These are phyloP conservation scores for rabbit (Oryctolagus cuniculus) DNA, from an alignment of 2,113 vertebrate genomes.

Conservation along the genomic window mOryCun1.1 NC_091433.1:181678501-181679000, in stretches of 20 bases:
- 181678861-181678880: constrained; percentile 70
- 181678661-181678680: background rate
- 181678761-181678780: constrained; percentile 26
- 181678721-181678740: constrained; percentile 5
- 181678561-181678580: background rate
- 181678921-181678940: constrained; percentile 61
- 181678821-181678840: constrained; percentile 57
- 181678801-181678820: constrained; percentile 36
- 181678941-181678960: constrained; percentile 60
- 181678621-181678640: background rate
- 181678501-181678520: background rate
- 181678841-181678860: constrained; percentile 70
- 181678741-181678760: background rate
- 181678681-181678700: background rate
- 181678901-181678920: constrained; percentile 57
- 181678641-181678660: background rate
- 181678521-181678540: background rate
- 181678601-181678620: background rate
- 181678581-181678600: background rate
- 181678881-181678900: constrained; percentile 62
- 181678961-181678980: constrained; percentile 80
- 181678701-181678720: background rate
- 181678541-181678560: background rate
- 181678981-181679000: constrained; percentile 49
- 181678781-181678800: constrained; percentile 5